These are phyloP conservation scores for Loriculus beryllinus DNA, from an alignment of 2,797 vertebrate genomes.

Conservation along the genomic window DNA sequence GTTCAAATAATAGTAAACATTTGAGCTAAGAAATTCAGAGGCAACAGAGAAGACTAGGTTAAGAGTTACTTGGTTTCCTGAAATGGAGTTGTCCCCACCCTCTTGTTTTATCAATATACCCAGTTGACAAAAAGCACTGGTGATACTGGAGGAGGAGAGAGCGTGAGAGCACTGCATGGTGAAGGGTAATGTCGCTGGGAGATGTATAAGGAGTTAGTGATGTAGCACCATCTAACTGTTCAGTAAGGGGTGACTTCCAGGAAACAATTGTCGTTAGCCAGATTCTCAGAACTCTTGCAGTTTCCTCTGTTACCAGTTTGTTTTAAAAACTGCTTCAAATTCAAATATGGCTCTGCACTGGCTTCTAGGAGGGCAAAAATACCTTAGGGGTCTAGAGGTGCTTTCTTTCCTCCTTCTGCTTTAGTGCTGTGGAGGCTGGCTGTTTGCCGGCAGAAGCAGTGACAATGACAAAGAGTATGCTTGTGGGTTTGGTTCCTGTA, in stretches of 20 bases:
- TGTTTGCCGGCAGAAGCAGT: not conserved
- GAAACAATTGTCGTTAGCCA: not conserved
- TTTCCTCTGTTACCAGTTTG: not conserved
- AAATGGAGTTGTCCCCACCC: not conserved
- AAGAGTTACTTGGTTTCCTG: not conserved
- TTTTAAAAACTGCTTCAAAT: not conserved
- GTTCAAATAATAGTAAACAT: not conserved
- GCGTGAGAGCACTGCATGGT: not conserved
- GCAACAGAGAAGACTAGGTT: not conserved
- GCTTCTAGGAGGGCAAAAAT: not conserved
- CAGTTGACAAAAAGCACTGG: not conserved
- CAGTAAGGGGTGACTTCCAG: not conserved
- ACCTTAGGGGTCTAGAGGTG: not conserved
- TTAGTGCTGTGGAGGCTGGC: not conserved
- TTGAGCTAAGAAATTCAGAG: not conserved
- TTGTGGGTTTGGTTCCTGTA: not conserved
- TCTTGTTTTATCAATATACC: not conserved
- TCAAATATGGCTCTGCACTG: not conserved
- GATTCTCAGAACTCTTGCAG: not conserved
- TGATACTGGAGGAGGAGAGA: not conserved
- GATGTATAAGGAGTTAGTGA: not conserved
- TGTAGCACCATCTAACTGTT: not conserved
- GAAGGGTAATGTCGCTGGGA: not conserved
- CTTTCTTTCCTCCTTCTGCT: not conserved
- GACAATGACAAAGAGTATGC: not conserved